These are phyloP conservation scores for Orius insidiosus DNA, from an alignment of 1,140 invertebrate species.

Conservation along the genomic window DNA sequence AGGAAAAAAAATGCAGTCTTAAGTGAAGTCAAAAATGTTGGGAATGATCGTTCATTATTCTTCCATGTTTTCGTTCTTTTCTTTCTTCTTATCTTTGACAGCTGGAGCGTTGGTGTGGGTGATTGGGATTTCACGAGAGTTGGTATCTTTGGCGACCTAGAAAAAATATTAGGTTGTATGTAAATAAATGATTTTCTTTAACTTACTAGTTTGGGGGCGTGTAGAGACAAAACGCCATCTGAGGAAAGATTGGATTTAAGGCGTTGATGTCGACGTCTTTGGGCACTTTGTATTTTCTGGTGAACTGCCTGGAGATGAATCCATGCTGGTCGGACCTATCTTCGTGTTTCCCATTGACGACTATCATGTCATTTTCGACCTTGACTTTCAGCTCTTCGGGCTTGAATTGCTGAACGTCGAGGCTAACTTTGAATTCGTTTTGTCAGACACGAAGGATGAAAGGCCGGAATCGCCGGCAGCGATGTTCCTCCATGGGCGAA, in stretches of 20 bases:
- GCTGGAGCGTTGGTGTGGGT: too few species aligned
- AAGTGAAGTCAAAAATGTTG: too few species aligned
- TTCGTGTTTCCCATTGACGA: slow-evolving; percentile 51
- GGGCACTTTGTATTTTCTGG: slow-evolving; percentile 42
- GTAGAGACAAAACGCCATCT: slow-evolving; percentile 41
- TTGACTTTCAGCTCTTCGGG: slow-evolving; percentile 66
- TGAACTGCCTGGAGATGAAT: slow-evolving; percentile 39
- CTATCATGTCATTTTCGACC: slow-evolving; percentile 43
- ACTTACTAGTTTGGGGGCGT: slow-evolving; percentile 23
- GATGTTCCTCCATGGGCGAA: slow-evolving; percentile 1
- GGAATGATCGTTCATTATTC: too few species aligned
- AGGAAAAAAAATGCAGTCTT: too few species aligned
- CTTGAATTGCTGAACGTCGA: slow-evolving; percentile 55
- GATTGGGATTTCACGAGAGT: too few species aligned
- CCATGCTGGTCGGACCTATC: slow-evolving; percentile 44
- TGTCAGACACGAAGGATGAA: background rate
- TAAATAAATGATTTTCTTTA: too few species aligned
- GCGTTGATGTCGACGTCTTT: slow-evolving; percentile 37
- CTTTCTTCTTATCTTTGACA: too few species aligned
- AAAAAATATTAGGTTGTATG: too few species aligned
- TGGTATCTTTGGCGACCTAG: too few species aligned
- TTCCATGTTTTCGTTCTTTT: too few species aligned
- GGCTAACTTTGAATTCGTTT: slow-evolving; percentile 1
- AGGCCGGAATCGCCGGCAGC: background rate
- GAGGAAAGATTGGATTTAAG: slow-evolving; percentile 38